These are phyloP conservation scores for Cephalopholis sonnerati DNA, from an alignment of 2,113 vertebrate genomes.

Conservation along the genomic window DNA sequence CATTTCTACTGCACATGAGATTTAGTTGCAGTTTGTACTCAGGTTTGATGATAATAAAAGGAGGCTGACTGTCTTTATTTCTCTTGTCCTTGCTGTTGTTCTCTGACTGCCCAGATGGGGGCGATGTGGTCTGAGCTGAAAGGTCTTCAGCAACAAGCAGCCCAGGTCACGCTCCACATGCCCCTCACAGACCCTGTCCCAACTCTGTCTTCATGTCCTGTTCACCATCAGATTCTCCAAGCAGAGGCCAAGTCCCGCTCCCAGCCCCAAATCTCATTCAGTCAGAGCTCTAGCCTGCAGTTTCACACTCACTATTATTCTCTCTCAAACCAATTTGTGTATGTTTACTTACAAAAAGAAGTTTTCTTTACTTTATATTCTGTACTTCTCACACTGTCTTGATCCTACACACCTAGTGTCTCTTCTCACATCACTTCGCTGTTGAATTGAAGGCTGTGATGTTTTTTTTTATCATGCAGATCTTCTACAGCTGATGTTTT, in stretches of 20 bases:
- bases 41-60: too few relatives aligned
- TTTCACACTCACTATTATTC: neutral
- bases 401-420: neutral
- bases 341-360: neutral
- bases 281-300: neutral
- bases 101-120: slow-evolving; percentile 36
- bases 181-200: too few relatives aligned
- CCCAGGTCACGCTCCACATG: neutral
- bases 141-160: neutral
- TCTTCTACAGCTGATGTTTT: neutral
- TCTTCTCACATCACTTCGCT: neutral
- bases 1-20: neutral
- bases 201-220: neutral
- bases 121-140: slow-evolving; percentile 18
- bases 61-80: too few relatives aligned
- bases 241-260: slow-evolving; percentile 81
- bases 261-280: neutral
- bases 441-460: neutral
- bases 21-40: too few relatives aligned
- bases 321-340: neutral
- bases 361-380: too few relatives aligned
- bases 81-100: slow-evolving; percentile 1
- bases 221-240: neutral
- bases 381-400: too few relatives aligned
- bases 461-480: neutral